A percentile compares a stretch with the other conserved stretches of the same genome.
Conservation (phyloP, 2,113 vertebrate genomes). For the Rhinichthys klamathensis region DNA sequence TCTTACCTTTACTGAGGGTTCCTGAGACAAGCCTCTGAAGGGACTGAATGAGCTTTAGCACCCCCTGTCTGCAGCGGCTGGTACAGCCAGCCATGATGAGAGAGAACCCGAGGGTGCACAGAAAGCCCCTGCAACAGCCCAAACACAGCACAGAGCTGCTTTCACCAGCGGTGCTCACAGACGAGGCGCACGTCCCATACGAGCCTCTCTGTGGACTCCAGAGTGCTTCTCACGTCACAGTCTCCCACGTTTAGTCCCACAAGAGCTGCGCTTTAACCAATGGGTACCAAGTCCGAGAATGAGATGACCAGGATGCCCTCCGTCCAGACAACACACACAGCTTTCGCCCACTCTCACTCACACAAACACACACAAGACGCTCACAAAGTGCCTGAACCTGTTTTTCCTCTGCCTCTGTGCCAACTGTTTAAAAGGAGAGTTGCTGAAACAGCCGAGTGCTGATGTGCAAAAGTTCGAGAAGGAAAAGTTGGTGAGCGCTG, state of each 20-base stretch:
- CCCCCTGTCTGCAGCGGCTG: constrained; percentile 85
- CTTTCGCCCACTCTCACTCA: constrained; percentile 1
- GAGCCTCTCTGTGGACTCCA: not conserved
- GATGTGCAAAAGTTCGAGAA: constrained; percentile 56
- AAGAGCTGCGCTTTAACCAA: not conserved
- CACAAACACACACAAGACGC: not conserved
- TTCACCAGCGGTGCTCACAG: not conserved
- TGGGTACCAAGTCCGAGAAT: constrained; percentile 16
- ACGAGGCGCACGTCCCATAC: constrained; percentile 9
- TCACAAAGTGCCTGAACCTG: not conserved
- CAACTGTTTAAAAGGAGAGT: not conserved
- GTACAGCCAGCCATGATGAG: constrained; percentile 86
- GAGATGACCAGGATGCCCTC: constrained; percentile 1
- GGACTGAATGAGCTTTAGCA: constrained; percentile 89
- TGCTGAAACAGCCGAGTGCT: constrained; percentile 37
- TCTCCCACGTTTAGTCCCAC: not conserved
- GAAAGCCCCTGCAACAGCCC: not conserved
- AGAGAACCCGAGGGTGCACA: constrained; percentile 16
- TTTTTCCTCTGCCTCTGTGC: not conserved
- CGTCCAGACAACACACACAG: no score
- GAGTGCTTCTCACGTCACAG: not conserved
- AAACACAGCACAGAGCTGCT: constrained; percentile 25
- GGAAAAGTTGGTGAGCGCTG: constrained; percentile 59
- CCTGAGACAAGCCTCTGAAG: constrained; percentile 88
- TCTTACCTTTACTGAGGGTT: constrained; percentile 92